phyloP scores from a whole-genome alignment of 2,888 invertebrate genomes.

The Callosobruchus maculatus region DNA sequence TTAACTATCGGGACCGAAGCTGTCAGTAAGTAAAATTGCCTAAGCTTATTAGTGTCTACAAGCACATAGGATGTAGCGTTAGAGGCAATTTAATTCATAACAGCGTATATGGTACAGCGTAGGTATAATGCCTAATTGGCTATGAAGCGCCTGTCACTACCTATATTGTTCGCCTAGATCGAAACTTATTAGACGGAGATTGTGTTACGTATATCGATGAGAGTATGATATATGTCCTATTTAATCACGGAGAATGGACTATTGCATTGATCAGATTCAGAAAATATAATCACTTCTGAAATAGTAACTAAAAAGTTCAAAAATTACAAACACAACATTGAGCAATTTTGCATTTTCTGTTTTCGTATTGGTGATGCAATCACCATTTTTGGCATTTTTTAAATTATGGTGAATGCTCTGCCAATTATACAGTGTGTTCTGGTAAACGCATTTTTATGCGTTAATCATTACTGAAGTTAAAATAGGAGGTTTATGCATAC shows the following conservation, averaged over 20 bases:
- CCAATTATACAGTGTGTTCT: too few relatives aligned
- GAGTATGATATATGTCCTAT: not conserved
- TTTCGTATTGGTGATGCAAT: too few relatives aligned
- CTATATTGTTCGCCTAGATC: not conserved
- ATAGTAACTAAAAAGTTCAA: too few relatives aligned
- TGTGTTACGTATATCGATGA: not conserved
- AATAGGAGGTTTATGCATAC: too few relatives aligned
- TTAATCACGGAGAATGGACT: not conserved
- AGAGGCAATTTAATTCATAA: not conserved
- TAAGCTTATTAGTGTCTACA: not conserved
- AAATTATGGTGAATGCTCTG: too few relatives aligned
- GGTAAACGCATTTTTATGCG: too few relatives aligned
- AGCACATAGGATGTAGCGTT: too few relatives aligned
- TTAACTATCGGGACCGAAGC: not conserved
- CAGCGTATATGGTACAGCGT: not conserved
- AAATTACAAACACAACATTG: too few relatives aligned
- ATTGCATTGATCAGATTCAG: not conserved
- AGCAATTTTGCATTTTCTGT: too few relatives aligned
- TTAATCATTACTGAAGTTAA: too few relatives aligned
- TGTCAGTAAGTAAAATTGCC: not conserved
- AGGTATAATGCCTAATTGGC: not conserved
- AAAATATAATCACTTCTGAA: too few relatives aligned
- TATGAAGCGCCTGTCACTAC: not conserved
- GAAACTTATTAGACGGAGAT: not conserved
- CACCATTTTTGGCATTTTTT: too few relatives aligned